Evolutionary conservation across 2,888 invertebrate genomes (phyloP).

Genomic region (Dicranocentrus wangi): DNA sequence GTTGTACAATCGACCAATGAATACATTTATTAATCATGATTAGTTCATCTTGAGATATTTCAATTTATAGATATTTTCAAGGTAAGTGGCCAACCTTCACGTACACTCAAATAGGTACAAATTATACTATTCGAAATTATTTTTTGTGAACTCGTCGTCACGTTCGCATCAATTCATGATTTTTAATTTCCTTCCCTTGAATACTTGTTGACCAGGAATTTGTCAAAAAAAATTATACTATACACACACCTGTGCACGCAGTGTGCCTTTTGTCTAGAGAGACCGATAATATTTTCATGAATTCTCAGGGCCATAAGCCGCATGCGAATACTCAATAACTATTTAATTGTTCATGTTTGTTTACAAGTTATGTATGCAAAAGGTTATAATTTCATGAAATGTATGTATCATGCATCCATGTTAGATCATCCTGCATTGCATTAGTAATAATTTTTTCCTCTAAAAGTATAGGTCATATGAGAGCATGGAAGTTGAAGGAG

Average conservation of each 20-base stretch:
- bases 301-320: background rate
- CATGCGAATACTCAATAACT: background rate
- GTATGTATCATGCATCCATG: constrained; percentile 23
- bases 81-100: background rate
- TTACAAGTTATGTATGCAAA: background rate
- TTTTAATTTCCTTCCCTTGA: no score
- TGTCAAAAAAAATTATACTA: no score
- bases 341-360: constrained; percentile 1
- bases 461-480: constrained; percentile 32
- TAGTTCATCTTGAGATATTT: background rate
- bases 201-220: no score
- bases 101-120: no score
- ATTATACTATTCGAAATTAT: no score
- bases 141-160: no score
- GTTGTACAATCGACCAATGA: no score
- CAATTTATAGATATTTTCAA: background rate
- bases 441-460: constrained; percentile 8
- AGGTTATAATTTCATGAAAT: constrained; percentile 9
- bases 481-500: constrained; percentile 30
- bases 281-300: no score
- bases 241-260: no score
- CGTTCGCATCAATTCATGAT: no score
- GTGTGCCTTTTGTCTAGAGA: no score
- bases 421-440: background rate
- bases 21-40: constrained; percentile 6